These are phyloP conservation scores for Patiria pectinifera DNA, from an alignment of 53 echinoderm and acorn worm species.

Conservation along the genomic window DNA sequence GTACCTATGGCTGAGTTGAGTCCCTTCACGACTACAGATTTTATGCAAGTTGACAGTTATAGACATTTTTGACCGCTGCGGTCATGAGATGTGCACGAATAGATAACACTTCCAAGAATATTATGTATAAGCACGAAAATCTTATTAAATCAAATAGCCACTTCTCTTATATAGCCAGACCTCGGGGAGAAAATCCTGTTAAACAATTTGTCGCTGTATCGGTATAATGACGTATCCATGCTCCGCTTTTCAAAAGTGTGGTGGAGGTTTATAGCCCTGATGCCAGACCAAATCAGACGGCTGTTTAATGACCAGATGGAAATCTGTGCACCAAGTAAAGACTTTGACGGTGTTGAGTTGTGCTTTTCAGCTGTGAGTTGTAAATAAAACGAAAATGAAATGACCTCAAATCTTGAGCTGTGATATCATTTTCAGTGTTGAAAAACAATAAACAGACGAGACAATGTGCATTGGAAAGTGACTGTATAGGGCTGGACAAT, in stretches of 20 bases:
- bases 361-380: neutral
- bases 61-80: neutral
- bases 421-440: neutral
- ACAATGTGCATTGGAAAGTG: neutral
- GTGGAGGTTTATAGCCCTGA: neutral
- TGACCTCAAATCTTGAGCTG: neutral
- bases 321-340: no score
- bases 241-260: slow-evolving; percentile 32
- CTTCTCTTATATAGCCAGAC: slow-evolving; percentile 25
- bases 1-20: no score
- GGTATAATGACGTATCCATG: slow-evolving; percentile 49
- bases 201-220: slow-evolving; percentile 52
- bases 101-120: slow-evolving; percentile 27
- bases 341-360: neutral
- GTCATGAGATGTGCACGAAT: neutral
- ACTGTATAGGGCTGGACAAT: no score
- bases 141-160: slow-evolving; percentile 51
- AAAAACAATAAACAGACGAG: no score
- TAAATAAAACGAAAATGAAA: no score
- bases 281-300: neutral
- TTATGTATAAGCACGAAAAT: slow-evolving; percentile 37
- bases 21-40: no score
- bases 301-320: slow-evolving; percentile 19
- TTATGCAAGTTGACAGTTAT: no score
- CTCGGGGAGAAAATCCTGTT: slow-evolving; percentile 57